Percentiles rank a stretch among this genome's conserved stretches.
Evolutionary conservation across 2,888 invertebrate genomes (phyloP).

Genomic region (Antheraea yamamai): DNA sequence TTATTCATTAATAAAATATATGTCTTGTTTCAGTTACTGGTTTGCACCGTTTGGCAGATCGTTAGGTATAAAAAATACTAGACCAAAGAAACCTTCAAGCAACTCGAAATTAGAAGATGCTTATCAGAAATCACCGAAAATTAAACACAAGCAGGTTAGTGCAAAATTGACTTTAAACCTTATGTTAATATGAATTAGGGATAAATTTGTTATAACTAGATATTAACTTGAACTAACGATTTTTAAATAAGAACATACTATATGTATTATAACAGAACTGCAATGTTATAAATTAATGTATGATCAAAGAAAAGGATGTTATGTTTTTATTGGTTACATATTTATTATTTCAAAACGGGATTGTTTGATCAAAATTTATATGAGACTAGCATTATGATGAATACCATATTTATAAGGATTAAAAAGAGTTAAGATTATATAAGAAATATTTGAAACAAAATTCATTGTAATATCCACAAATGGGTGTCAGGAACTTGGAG

Average conservation of each 20-base stretch:
- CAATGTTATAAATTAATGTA: too few species aligned
- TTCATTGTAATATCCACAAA: too few species aligned
- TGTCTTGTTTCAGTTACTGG: slow-evolving; percentile 85
- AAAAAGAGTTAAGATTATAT: too few species aligned
- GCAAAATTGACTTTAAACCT: background rate
- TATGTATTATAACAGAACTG: background rate
- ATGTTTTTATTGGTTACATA: too few species aligned
- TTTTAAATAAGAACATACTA: background rate
- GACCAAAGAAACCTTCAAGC: slow-evolving; percentile 87
- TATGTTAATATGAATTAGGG: background rate
- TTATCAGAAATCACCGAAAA: slow-evolving; percentile 85
- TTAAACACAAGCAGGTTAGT: slow-evolving; percentile 90
- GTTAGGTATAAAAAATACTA: slow-evolving; percentile 90
- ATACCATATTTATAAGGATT: too few species aligned
- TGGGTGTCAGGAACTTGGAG: too few species aligned
- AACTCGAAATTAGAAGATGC: slow-evolving; percentile 90
- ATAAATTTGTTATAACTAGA: slow-evolving; percentile 1
- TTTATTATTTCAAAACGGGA: too few species aligned
- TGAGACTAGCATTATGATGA: too few species aligned
- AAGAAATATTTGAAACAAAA: too few species aligned
- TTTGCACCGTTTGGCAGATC: slow-evolving; percentile 91
- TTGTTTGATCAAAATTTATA: too few species aligned
- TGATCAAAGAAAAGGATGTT: too few species aligned
- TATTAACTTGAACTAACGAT: background rate
- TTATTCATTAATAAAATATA: background rate